phyloP scores from a whole-genome alignment of 2,113 vertebrate genomes.

The Proterorhinus semilunaris region DNA sequence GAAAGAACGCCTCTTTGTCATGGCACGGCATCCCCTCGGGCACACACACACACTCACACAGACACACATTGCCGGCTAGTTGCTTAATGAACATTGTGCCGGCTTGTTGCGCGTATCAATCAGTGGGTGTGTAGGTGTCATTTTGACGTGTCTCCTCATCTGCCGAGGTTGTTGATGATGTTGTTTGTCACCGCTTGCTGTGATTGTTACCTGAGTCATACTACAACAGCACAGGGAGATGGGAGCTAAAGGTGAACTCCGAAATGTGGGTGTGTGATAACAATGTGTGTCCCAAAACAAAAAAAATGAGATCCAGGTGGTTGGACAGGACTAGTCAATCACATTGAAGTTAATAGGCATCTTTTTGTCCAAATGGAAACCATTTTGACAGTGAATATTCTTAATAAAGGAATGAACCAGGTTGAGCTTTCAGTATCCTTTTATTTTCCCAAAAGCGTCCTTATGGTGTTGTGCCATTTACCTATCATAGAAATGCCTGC shows the following conservation, averaged over 20 bases:
- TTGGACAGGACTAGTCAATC: conserved; percentile 14
- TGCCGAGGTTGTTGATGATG: conserved; percentile 65
- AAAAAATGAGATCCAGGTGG: conserved; percentile 12
- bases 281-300: conserved; percentile 25
- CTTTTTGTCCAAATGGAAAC: conserved; percentile 4
- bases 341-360: conserved; percentile 22
- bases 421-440: conserved; percentile 24
- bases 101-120: conserved; percentile 77
- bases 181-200: conserved; percentile 49
- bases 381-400: conserved; percentile 3
- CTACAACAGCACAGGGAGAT: conserved; percentile 41
- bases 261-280: conserved; percentile 43
- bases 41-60: conserved; percentile 38
- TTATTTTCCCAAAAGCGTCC: conserved; percentile 41
- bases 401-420: conserved; percentile 10
- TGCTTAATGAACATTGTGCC: conserved; percentile 72
- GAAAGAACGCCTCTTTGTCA: conserved; percentile 31
- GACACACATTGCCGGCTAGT: conserved; percentile 58
- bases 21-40: conserved; percentile 7
- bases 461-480: conserved; percentile 39
- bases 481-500: conserved; percentile 39
- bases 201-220: conserved; percentile 62
- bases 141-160: conserved; percentile 61
- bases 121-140: conserved; percentile 64
- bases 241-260: conserved; percentile 47